Conservation (phyloP, 2,113 vertebrate species). For the Rhadina sibilatrix region DNA sequence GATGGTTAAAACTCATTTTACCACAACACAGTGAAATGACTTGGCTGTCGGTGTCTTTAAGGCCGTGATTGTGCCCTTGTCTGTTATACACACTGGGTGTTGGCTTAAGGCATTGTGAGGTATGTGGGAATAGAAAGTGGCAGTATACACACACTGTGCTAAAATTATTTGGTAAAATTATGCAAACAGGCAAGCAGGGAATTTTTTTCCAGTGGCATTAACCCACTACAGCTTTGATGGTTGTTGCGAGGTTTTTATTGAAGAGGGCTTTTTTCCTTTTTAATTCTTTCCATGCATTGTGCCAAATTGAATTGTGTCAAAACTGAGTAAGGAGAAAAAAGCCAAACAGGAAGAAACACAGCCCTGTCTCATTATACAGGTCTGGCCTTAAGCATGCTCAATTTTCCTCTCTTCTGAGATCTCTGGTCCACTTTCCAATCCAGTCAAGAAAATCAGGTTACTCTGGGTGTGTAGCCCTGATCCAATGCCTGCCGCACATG, state of each 20-base stretch:
- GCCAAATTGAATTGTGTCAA: background rate
- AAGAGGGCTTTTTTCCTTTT: background rate
- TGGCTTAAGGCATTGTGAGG: background rate
- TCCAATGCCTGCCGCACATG: accelerated
- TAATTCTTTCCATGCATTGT: background rate
- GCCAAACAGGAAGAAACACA: background rate
- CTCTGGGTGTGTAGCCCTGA: background rate
- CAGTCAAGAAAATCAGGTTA: background rate
- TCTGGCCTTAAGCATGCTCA: background rate
- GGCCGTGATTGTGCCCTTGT: accelerated
- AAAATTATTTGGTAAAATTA: background rate
- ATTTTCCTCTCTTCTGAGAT: background rate
- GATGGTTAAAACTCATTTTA: background rate
- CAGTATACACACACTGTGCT: background rate
- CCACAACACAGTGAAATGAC: background rate
- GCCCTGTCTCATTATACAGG: background rate
- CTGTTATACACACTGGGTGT: background rate
- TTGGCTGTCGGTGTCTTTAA: accelerated
- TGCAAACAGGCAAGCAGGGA: background rate
- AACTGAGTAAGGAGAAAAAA: background rate
- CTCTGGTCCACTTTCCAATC: background rate
- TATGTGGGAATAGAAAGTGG: background rate
- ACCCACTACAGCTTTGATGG: background rate
- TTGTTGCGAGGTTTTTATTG: background rate
- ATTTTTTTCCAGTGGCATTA: background rate